These are phyloP conservation scores for Lerista edwardsae DNA, from an alignment of 2,797 vertebrate species.

Conservation along the genomic window DNA sequence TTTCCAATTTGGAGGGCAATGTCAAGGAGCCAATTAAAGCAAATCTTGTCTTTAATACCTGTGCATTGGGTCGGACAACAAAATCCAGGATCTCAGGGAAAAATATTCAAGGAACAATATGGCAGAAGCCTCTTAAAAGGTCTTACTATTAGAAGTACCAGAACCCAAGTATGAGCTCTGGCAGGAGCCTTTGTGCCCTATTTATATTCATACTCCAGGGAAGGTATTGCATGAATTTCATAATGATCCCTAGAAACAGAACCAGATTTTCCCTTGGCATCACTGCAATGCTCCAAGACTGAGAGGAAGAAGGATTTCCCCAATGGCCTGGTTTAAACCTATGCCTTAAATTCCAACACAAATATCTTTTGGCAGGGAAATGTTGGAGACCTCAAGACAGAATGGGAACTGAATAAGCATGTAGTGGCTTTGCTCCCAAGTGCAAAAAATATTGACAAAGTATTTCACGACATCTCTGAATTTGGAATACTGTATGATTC, in stretches of 20 bases:
- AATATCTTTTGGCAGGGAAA: not conserved
- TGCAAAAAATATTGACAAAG: not conserved
- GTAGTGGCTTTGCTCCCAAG: not conserved
- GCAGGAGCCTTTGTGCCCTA: not conserved
- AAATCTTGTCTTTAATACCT: too few species aligned
- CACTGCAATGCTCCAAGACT: not conserved
- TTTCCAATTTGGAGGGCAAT: not conserved
- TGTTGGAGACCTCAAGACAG: not conserved
- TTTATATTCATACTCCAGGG: not conserved
- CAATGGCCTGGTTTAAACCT: too few species aligned
- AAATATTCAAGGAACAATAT: not conserved
- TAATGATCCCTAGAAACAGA: not conserved
- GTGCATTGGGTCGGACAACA: not conserved
- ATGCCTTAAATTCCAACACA: not conserved
- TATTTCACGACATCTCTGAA: not conserved
- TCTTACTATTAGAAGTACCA: not conserved
- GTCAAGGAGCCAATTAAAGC: not conserved
- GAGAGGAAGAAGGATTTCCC: not conserved
- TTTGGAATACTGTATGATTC: not conserved
- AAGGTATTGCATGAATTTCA: not conserved
- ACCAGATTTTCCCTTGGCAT: not conserved
- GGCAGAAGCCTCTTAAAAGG: not conserved
- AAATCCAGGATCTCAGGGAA: too few species aligned
- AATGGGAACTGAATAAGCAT: not conserved
- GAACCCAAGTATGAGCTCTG: not conserved